phyloP scores from a whole-genome alignment of 2,113 vertebrate genomes.

The Actenoides lindsayi region DNA sequence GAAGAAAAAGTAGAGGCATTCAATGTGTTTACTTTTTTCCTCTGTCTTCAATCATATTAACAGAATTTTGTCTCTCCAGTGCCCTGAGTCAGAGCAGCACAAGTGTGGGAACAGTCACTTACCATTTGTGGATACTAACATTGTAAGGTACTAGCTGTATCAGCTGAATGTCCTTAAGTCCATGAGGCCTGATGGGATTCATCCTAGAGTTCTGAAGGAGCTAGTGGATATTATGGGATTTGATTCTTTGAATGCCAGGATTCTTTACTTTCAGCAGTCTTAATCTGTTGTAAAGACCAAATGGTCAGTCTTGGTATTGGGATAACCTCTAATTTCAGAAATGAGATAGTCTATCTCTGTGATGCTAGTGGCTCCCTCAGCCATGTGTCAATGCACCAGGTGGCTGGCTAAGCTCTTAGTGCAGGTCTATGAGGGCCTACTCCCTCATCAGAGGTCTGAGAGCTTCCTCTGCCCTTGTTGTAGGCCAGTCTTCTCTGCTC shows the following conservation, averaged over 20 bases:
- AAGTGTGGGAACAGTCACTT: neutral
- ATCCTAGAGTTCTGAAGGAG: neutral
- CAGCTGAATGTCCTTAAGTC: too few species aligned
- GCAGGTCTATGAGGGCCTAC: neutral
- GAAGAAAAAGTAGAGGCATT: neutral
- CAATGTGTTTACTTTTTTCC: too few species aligned
- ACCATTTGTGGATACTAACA: neutral
- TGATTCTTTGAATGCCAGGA: neutral
- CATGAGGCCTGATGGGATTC: neutral
- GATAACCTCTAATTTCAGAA: neutral
- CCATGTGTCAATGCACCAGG: accelerated
- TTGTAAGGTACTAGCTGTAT: neutral
- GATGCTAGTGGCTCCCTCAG: neutral
- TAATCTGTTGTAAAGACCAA: neutral
- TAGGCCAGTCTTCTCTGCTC: neutral
- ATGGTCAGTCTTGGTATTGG: neutral
- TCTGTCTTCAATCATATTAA: neutral
- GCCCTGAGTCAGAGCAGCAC: neutral
- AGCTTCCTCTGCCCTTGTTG: neutral
- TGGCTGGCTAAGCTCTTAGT: accelerated
- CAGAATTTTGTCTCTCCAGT: neutral
- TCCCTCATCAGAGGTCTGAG: neutral
- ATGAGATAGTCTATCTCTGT: neutral
- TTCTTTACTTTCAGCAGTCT: neutral
- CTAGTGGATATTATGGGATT: neutral